Evolutionary conservation across 2,888 invertebrate genomes (phyloP), one percentile per base, ranked within the genome.

Genomic region (Abrostola triplasia): DNA sequence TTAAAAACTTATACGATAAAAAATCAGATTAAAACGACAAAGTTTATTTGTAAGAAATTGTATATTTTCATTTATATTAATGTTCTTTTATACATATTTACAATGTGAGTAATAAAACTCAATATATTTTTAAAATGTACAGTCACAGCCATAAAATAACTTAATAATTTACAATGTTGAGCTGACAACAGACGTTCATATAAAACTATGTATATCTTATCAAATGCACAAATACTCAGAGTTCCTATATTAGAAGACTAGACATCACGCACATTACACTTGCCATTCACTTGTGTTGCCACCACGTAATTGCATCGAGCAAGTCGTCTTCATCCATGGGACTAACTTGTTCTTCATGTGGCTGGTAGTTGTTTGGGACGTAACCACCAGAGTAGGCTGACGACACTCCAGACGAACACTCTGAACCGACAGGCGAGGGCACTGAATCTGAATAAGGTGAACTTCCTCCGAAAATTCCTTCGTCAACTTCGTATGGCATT

Each of bases 301-400:
- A 97, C 95, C 96, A 97, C 66, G 96, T 96, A 78, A 97, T 97
- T 60, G 96, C 97, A 80, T 98, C 98, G 36, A 98, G 95, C 9
- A 98, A 95, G 79, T 98, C 98, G 74, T 98, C 97, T 85, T 98
- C 98, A 81, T 97, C 97, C 91, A 97, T 96, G 13, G 97, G 96
- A 73, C 96, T 96, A 67, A 94, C 91, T 73, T 95, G 91, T 50
- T 93, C 91, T 59, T 92, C 88, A 47, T 90, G 85, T 0, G 91
- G 86, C 79, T 85, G 84, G 53, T 82, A 83, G 64, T 80, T 77
- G 52, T 73, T 84, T 9, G 81, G 70, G 38, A 84, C 80, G 47
- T 80, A 89, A 13, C 85, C 82, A 49, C 84, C 79, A 5, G 91
- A 92, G 78, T 90, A 89, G 7, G 84, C 92, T 64, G 93, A 91